Percentiles rank a stretch among this genome's conserved stretches.
Evolutionary conservation across 2,113 vertebrate genomes (phyloP).

Genomic region (Etheostoma spectabile): DNA sequence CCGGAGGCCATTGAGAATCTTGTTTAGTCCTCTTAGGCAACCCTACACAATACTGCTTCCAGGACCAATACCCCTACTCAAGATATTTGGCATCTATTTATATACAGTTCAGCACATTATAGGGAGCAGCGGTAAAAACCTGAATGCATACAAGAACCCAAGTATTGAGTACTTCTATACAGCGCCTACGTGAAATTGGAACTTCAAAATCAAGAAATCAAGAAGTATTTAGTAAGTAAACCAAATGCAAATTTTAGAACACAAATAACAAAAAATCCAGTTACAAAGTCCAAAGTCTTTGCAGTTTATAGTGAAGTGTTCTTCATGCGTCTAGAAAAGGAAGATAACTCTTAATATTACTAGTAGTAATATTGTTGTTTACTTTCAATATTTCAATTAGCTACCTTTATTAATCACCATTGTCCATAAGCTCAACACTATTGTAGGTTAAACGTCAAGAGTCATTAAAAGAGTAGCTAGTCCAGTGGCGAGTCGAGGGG

Average conservation of each 20-base stretch:
- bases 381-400: too few relatives aligned
- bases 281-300: neutral
- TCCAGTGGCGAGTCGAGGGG: too few relatives aligned
- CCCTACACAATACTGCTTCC: neutral
- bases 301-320: neutral
- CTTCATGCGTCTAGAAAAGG: neutral
- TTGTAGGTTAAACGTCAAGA: neutral
- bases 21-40: constrained; percentile 8
- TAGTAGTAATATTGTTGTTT: too few relatives aligned
- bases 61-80: neutral
- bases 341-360: neutral
- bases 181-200: neutral
- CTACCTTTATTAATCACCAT: too few relatives aligned
- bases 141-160: neutral
- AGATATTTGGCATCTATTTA: neutral
- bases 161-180: too few relatives aligned
- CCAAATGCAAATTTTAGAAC: neutral
- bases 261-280: neutral
- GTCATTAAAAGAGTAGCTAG: too few relatives aligned
- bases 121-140: too few relatives aligned
- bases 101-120: neutral
- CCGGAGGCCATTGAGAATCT: neutral
- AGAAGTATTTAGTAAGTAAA: neutral
- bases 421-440: neutral
- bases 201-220: neutral